A percentile compares a stretch with the other conserved stretches of the same genome.
These are phyloP conservation scores for Epinephelus awoara DNA, from an alignment of 2,797 vertebrate species.

Conservation along the genomic window DNA sequence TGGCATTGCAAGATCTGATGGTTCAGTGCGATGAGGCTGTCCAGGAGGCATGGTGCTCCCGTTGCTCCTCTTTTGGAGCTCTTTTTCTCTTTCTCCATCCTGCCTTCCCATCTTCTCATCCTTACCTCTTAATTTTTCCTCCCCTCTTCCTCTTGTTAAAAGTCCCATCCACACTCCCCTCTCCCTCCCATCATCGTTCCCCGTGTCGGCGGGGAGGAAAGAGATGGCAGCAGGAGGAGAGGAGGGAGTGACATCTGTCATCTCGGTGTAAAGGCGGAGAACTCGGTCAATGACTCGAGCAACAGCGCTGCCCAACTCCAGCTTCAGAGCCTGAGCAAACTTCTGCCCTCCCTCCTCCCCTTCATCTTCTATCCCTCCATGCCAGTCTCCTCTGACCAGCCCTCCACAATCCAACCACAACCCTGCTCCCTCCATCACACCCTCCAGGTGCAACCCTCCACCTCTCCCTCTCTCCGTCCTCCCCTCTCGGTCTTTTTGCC, in stretches of 20 bases:
- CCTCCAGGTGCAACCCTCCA: slow-evolving; percentile 68
- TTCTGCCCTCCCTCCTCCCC: slow-evolving; percentile 79
- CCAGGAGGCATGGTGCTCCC: slow-evolving; percentile 27
- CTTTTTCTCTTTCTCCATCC: slow-evolving; percentile 61
- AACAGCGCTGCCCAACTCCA: slow-evolving; percentile 85
- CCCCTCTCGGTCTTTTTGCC: slow-evolving; percentile 50
- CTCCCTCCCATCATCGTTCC: slow-evolving; percentile 41
- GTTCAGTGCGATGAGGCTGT: slow-evolving; percentile 43
- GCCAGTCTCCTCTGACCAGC: slow-evolving; percentile 82
- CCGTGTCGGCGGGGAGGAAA: slow-evolving; percentile 57
- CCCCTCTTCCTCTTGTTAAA: slow-evolving; percentile 54
- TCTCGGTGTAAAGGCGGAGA: slow-evolving; percentile 84
- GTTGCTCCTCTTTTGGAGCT: slow-evolving; percentile 54
- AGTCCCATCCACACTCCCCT: slow-evolving; percentile 71
- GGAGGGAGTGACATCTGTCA: slow-evolving; percentile 59
- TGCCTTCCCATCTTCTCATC: slow-evolving; percentile 52
- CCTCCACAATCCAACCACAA: slow-evolving; percentile 83
- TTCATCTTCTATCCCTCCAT: slow-evolving; percentile 73
- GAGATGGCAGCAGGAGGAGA: slow-evolving; percentile 64
- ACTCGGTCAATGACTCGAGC: slow-evolving; percentile 88
- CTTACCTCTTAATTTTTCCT: slow-evolving; percentile 47
- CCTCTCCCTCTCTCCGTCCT: slow-evolving; percentile 57
- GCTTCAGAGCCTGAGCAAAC: slow-evolving; percentile 87
- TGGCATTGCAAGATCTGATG: slow-evolving; percentile 45
- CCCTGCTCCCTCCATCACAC: slow-evolving; percentile 72